A percentile compares a stretch with the other conserved stretches of the same genome.
phyloP scores from a whole-genome alignment of 1,140 invertebrate species.

The Samia ricini region DNA sequence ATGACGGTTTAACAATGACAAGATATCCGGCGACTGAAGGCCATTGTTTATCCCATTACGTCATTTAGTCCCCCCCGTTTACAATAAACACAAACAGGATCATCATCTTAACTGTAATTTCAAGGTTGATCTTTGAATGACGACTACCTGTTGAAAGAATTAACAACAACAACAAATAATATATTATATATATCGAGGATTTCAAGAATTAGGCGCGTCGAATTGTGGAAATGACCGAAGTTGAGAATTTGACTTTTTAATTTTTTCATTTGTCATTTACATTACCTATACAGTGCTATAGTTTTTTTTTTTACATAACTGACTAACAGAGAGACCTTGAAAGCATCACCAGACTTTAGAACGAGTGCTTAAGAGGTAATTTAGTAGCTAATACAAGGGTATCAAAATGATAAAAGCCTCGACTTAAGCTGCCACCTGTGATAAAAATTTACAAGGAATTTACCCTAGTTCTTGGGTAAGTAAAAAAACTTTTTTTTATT shows the following conservation, averaged over 20 bases:
- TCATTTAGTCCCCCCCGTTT: slow-evolving; percentile 50
- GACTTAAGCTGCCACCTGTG: no score
- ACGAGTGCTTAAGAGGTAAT: no score
- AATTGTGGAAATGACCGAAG: neutral
- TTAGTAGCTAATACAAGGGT: no score
- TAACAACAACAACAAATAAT: neutral
- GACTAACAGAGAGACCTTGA: no score
- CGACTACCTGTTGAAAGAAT: slow-evolving; percentile 40
- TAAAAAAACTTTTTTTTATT: no score
- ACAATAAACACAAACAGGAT: slow-evolving; percentile 54
- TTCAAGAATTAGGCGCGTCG: slow-evolving; percentile 9
- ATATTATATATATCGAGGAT: no score
- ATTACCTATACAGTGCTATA: neutral
- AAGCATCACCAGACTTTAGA: no score
- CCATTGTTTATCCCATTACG: slow-evolving; percentile 66
- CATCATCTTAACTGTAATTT: slow-evolving; percentile 56
- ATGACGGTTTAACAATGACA: slow-evolving; percentile 47
- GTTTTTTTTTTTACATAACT: no score
- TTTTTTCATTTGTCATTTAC: neutral
- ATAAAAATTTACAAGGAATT: no score
- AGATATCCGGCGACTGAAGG: slow-evolving; percentile 30
- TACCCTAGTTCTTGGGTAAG: no score
- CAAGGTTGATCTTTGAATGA: slow-evolving; percentile 26
- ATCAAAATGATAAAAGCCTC: no score
- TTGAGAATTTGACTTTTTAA: neutral